Evolutionary conservation across 2,797 vertebrate genomes (phyloP), one percentile per base, ranked within the genome.

Genomic region (Florisuga fusca): DNA sequence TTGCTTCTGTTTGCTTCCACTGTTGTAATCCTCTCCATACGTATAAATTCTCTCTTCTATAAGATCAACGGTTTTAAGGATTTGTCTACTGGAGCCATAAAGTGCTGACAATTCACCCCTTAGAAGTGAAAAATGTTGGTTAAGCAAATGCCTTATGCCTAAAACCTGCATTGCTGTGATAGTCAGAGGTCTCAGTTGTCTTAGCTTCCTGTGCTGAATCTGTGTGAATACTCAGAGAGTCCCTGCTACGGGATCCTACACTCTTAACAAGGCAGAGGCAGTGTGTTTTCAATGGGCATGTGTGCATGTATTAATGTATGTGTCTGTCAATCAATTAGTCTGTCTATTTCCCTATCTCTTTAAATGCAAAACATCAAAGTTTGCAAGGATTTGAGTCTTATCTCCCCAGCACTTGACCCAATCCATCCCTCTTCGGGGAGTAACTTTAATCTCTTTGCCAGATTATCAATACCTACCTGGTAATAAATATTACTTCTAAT

Each of bases 1-100:
- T 96, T 92, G 45, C 94, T 95, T 90, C 94, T 73, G 54, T 92
- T 96, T 92, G 45, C 94, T 95, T 90, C 94, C 80, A 87, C 66
- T 75, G 38, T 83, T 95, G 92, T 92, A 93, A 91, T 91, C 87
- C 62, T 89, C 46, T 87, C 72, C 46, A 19, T 69, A 81, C 34
- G 72, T 87, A 91, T 58, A 53, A 80, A 15, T 41, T 63, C 43
- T 61, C 36, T 74, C 41, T 72, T 38, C 62, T 90, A 5, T 25
- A 63, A 75, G 69, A 89, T 75, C 69, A 89, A 91, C 43, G 89
- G 55, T 83, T 93, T 91, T 66, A 93, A 95, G 38, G 51, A 83
- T 45, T 69, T 75, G 43, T 66, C 69, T 26, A 9, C 75, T 58
- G 71, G 72, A 90, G 27, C 59, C 50, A 63, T 41, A 92, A 93